Evolutionary conservation across 1,140 invertebrate species (phyloP), one percentile per base, ranked within the genome.

Genomic region (Phenacoccus solenopsis): DNA sequence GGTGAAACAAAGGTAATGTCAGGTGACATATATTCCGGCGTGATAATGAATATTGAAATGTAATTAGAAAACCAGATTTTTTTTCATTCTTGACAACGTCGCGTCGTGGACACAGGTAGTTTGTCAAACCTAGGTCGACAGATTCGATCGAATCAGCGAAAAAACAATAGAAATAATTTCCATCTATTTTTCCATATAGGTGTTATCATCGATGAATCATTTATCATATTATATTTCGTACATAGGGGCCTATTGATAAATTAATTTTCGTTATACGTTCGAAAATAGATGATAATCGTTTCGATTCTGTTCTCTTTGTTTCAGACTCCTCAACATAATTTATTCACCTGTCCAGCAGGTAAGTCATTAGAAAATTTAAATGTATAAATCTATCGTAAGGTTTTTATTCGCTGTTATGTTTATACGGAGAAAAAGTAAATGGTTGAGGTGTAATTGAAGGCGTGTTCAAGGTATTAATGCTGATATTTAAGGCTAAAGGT

Each of bases 401-500:
- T 20, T 64, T 3, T 25, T 64, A 20, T 5, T 10, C 21, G 22
- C 9, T 64, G 25, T 20, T 9, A 59, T 59, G 12, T 64, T 64
- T 64, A 25, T 64, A 20, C 59, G 9, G 13, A 25, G 59, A 64
- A 64, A 27, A 64, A 64, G 21, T 25, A 64, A 64, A 64, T 64
- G 20, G 4, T 1, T 22, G 7, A 59, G 21, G 7, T 9, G 13
- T 20, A 10, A 59, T 20, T 24, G 59, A 64, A 64, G 59, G 59
- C 59, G 59, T 64, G 59, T 64, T 64, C 59, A 64, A 64, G 59
- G 59, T 64, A 64, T 25, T 64, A 64, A 27, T 16, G 21, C 9
- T 25, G 21, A 64, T 64, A 27, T 16, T 10, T 27, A 64, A 64
- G 59, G 21, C 21, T 22, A 64, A 64, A 24, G 25, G 22, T 27